A percentile compares a stretch with the other conserved stretches of the same genome.
Evolutionary conservation across 1,140 invertebrate genomes (phyloP).

Genomic region (Ephestia elutella): DNA sequence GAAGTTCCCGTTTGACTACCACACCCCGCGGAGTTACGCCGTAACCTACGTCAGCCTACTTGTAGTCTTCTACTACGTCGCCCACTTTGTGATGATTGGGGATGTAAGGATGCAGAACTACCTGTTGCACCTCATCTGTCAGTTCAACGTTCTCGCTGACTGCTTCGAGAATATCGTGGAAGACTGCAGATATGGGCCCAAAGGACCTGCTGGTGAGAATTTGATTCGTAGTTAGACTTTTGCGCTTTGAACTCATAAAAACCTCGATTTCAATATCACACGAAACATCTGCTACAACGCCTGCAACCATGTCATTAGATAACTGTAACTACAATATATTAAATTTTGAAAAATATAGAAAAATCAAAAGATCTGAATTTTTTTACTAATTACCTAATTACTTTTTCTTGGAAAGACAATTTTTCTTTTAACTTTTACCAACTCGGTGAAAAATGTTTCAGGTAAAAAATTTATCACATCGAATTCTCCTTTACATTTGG

Average conservation of each 20-base stretch:
- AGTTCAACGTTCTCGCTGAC: constrained; percentile 45
- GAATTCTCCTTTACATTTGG: neutral
- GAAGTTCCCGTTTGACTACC: constrained; percentile 36
- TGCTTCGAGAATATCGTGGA: constrained; percentile 48
- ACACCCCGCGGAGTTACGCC: constrained; percentile 27
- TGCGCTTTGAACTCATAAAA: too few relatives aligned
- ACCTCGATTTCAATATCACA: too few relatives aligned
- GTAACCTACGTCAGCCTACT: constrained; percentile 31
- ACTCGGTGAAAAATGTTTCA: neutral
- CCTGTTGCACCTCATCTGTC: constrained; percentile 54
- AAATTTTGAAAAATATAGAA: too few relatives aligned
- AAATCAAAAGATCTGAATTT: too few relatives aligned
- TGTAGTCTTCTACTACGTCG: constrained; percentile 38
- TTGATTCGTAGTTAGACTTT: too few relatives aligned
- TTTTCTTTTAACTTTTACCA: too few relatives aligned
- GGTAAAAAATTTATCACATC: neutral
- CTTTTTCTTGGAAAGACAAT: neutral
- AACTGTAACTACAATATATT: too few relatives aligned
- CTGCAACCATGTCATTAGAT: too few relatives aligned
- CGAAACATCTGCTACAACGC: too few relatives aligned
- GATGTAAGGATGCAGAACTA: constrained; percentile 52
- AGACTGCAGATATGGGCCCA: constrained; percentile 35
- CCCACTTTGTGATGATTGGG: constrained; percentile 49
- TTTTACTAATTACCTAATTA: too few relatives aligned
- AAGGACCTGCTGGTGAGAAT: constrained; percentile 30